phyloP scores from a whole-genome alignment of 2,113 vertebrate species.

The Prietella phreatophila region DNA sequence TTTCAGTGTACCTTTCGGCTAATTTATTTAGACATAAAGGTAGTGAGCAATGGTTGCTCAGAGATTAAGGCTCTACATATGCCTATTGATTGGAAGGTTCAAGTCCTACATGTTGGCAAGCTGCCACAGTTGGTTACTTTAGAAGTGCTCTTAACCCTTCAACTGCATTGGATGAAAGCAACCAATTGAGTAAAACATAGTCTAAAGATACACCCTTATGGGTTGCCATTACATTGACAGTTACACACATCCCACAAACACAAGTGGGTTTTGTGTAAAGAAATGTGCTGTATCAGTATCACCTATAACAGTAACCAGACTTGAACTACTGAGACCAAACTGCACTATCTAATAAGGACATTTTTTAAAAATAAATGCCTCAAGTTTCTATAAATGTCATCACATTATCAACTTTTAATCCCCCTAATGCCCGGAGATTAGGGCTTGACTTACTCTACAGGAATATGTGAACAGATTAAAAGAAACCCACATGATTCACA shows the following conservation, averaged over 20 bases:
- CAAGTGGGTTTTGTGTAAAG: not conserved
- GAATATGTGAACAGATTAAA: slow-evolving; percentile 40
- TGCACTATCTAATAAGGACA: not conserved
- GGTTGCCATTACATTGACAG: not conserved
- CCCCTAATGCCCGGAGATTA: slow-evolving; percentile 34
- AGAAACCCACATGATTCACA: slow-evolving; percentile 37
- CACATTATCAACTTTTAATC: slow-evolving; percentile 31
- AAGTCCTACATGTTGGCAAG: not conserved
- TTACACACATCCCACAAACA: not conserved
- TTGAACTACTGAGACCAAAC: not conserved
- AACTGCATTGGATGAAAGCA: not conserved
- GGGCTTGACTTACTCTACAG: slow-evolving; percentile 41
- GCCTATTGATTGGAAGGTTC: not conserved
- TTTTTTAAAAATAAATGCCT: slow-evolving; percentile 2
- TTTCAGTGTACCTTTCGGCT: not conserved
- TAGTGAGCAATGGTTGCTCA: not conserved
- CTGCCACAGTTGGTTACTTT: not conserved
- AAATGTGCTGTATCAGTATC: not conserved
- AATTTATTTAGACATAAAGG: no score
- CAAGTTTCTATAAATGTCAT: slow-evolving; percentile 41
- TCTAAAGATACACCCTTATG: not conserved
- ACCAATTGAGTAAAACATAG: not conserved
- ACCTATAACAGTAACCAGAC: not conserved
- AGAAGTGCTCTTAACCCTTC: not conserved
- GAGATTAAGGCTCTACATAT: not conserved